phyloP scores from a whole-genome alignment of 2,888 invertebrate species.

The Aporophyla lueneburgensis region DNA sequence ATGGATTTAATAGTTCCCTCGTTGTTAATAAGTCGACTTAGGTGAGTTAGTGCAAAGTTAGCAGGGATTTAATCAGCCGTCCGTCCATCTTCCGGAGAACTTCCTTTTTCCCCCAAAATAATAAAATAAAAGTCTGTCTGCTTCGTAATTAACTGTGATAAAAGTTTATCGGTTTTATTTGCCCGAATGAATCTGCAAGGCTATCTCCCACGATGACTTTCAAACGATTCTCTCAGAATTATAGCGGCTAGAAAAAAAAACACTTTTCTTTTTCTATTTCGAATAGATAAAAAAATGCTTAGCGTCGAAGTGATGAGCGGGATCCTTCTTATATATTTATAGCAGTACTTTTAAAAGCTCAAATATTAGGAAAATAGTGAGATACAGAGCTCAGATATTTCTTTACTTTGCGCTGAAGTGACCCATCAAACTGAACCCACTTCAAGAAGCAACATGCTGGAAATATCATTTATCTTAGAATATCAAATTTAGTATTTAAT shows the following conservation, averaged over 20 bases:
- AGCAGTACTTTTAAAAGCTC: conserved; percentile 30
- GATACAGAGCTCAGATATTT: conserved; percentile 15
- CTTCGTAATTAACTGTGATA: conserved; percentile 47
- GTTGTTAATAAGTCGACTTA: conserved; percentile 36
- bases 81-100: conserved; percentile 43
- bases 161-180: conserved; percentile 53
- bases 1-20: conserved; percentile 53
- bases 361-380: conserved; percentile 12
- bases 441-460: conserved; percentile 3
- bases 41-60: conserved; percentile 45
- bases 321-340: conserved; percentile 17
- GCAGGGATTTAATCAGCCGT: conserved; percentile 53
- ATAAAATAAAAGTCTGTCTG: conserved; percentile 40
- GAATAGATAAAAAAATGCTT: conserved; percentile 18
- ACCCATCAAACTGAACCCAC: conserved; percentile 5
- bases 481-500: neutral
- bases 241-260: conserved; percentile 12
- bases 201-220: conserved; percentile 23
- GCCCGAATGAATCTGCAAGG: conserved; percentile 31
- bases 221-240: conserved; percentile 22
- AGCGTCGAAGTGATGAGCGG: conserved; percentile 14
- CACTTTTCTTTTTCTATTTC: neutral
- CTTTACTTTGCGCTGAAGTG: conserved; percentile 11
- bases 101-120: conserved; percentile 48
- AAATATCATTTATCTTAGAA: neutral